These are phyloP conservation scores for Hycleus cichorii DNA, from an alignment of 1,140 invertebrate genomes.

Conservation along the genomic window DNA sequence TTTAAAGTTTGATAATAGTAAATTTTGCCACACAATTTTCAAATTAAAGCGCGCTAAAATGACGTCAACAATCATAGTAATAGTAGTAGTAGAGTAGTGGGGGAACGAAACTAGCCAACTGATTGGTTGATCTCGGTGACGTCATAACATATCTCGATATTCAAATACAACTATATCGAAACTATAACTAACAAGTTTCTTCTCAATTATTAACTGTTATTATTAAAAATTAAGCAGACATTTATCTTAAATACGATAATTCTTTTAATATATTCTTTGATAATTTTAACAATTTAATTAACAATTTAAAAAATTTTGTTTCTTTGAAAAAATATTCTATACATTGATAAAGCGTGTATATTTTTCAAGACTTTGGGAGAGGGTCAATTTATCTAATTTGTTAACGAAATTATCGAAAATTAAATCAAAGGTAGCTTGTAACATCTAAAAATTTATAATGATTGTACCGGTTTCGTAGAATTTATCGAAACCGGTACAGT, in stretches of 20 bases:
- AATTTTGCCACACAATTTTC: not conserved
- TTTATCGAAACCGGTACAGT: constrained; percentile 1
- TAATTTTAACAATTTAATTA: constrained; percentile 7
- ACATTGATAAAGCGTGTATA: constrained; percentile 12
- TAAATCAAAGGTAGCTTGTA: too few relatives aligned
- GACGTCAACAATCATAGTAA: not conserved
- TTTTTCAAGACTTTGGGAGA: not conserved
- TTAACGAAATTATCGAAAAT: too few relatives aligned
- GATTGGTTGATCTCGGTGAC: too few relatives aligned
- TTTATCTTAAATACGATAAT: not conserved
- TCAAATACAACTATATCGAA: constrained; percentile 22
- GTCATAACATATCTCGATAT: constrained; percentile 14
- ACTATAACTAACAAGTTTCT: constrained; percentile 17
- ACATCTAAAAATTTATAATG: too few relatives aligned
- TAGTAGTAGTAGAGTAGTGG: not conserved
- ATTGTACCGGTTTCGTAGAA: not conserved
- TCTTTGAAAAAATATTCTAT: constrained; percentile 11
- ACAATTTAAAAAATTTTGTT: constrained; percentile 6
- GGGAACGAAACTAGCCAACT: not conserved
- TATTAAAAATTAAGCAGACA: constrained; percentile 5
- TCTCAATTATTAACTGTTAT: not conserved
- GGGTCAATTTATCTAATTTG: too few relatives aligned
- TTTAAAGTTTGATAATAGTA: not conserved
- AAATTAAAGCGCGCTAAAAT: not conserved
- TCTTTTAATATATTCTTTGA: not conserved